These are phyloP conservation scores for Drosophila varians DNA, from an alignment of 1,140 invertebrate species.

Conservation along the genomic window DNA sequence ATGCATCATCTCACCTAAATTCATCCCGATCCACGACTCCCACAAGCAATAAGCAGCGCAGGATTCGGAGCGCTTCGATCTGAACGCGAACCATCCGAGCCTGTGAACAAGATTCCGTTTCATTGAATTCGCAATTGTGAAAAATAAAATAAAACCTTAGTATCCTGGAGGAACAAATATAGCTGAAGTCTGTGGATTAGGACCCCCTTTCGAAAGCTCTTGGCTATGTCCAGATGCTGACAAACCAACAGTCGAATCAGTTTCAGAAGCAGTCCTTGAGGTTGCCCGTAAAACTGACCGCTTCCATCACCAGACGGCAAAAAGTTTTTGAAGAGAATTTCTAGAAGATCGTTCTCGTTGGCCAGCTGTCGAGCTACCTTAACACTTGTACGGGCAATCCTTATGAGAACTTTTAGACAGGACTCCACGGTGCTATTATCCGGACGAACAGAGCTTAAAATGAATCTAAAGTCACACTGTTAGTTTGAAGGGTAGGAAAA, in stretches of 20 bases:
- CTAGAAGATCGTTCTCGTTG: constrained; percentile 85
- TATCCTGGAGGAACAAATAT: constrained; percentile 61
- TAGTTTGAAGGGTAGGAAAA: neutral
- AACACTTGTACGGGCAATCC: constrained; percentile 88
- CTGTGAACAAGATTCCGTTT: constrained; percentile 42
- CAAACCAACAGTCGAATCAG: constrained; percentile 68
- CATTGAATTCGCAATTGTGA: neutral
- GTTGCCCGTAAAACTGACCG: constrained; percentile 60
- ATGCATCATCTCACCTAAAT: constrained; percentile 58
- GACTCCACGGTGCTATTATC: constrained; percentile 87
- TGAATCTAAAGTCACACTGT: constrained; percentile 86
- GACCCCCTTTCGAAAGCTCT: constrained; percentile 39
- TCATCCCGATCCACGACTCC: constrained; percentile 61
- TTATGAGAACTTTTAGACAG: constrained; percentile 88
- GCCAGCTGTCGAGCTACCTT: constrained; percentile 86
- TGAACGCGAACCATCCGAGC: constrained; percentile 84
- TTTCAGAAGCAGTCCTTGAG: constrained; percentile 70
- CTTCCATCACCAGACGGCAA: constrained; percentile 77
- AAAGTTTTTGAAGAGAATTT: constrained; percentile 86
- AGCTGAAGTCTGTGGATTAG: constrained; percentile 55
- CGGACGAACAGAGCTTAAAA: constrained; percentile 87
- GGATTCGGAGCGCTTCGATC: constrained; percentile 84
- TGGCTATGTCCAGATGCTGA: constrained; percentile 65
- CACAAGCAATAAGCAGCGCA: constrained; percentile 67
- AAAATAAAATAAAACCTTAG: constrained; percentile 49